A percentile compares a stretch with the other conserved stretches of the same genome.
These are phyloP conservation scores for Drosophila birchii DNA, from an alignment of 2,888 invertebrate genomes.

Conservation along the genomic window DNA sequence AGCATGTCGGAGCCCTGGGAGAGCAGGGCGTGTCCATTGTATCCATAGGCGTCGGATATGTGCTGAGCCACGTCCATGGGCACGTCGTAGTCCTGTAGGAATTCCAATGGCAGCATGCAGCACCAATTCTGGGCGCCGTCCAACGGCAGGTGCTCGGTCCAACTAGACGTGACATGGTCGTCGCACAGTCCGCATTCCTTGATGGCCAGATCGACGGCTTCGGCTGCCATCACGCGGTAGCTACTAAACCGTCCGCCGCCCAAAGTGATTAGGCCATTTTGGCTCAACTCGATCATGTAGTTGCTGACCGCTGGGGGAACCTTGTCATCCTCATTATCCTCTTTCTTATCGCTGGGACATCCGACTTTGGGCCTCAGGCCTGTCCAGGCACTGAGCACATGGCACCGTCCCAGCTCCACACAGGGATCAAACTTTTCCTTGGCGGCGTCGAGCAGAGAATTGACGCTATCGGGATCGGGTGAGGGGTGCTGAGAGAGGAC, in stretches of 20 bases:
- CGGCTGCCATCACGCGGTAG: slow-evolving; percentile 98
- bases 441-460: slow-evolving; percentile 97
- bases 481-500: slow-evolving; percentile 89
- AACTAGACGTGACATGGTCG: slow-evolving; percentile 86
- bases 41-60: slow-evolving; percentile 97
- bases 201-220: slow-evolving; percentile 96
- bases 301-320: slow-evolving; percentile 91
- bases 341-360: slow-evolving; percentile 95
- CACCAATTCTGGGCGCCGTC: slow-evolving; percentile 99
- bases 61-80: slow-evolving; percentile 99
- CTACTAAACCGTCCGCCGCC: slow-evolving; percentile 99
- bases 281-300: slow-evolving; percentile 97
- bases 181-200: slow-evolving; percentile 88
- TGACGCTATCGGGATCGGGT: slow-evolving; percentile 97
- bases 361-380: slow-evolving; percentile 97
- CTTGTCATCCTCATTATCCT: neutral
- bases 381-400: slow-evolving; percentile 98
- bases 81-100: slow-evolving; percentile 98
- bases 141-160: slow-evolving; percentile 94
- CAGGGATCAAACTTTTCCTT: slow-evolving; percentile 97
- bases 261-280: slow-evolving; percentile 95
- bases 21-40: slow-evolving; percentile 96
- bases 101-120: slow-evolving; percentile 97
- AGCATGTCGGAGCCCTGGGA: slow-evolving; percentile 83
- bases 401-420: slow-evolving; percentile 97